Evolutionary conservation across 2,797 vertebrate genomes (phyloP), one percentile per base, ranked within the genome.

Genomic region (Phrynocephalus guinanensis): DNA sequence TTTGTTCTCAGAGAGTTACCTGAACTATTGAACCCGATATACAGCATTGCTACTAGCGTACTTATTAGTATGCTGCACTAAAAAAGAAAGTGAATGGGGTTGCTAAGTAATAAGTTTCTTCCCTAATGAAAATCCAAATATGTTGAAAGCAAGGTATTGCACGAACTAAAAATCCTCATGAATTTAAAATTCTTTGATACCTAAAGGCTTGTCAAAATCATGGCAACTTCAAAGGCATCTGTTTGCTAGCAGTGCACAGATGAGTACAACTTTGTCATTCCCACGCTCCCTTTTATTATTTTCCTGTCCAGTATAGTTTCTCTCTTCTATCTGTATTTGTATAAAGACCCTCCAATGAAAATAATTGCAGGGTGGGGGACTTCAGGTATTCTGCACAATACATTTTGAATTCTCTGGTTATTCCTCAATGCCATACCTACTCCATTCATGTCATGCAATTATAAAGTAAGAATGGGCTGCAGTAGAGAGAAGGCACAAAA

Each of bases 241-340:
- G 63, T 83, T 94, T 91, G 88, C 87, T 83, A 82, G 66, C 88
- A 88, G 48, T 30, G 70, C 0, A 0, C 78, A 91, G 87, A 88
- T 79, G 75, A 28, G 30, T 18, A 80, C 83, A 84, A 85, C 22
- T 87, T 71, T 92, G 87, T 87, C 67, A 67, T 85, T 22, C 11
- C 71, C 89, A 90, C 78, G 48, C 13, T 33, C 81, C 5, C 1
- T 10, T 95, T 93, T 95, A 91, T 90, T 93, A 87, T 95, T 94
- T 90, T 90, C 88, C 92, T 93, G 92, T 92, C 91, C 92, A 80
- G 26, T 91, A 90, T 48, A 63, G 60, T 91, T 94, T 92, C 91
- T 79, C 94, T 94, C 73, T 50, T 44, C 7, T 48, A 24, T 3
- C 20, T 77, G 33, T 48, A 77, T 77, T 24, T 77, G 48, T 77